Conservation (phyloP, 2,797 vertebrate species). For the Echiichthys vipera region DNA sequence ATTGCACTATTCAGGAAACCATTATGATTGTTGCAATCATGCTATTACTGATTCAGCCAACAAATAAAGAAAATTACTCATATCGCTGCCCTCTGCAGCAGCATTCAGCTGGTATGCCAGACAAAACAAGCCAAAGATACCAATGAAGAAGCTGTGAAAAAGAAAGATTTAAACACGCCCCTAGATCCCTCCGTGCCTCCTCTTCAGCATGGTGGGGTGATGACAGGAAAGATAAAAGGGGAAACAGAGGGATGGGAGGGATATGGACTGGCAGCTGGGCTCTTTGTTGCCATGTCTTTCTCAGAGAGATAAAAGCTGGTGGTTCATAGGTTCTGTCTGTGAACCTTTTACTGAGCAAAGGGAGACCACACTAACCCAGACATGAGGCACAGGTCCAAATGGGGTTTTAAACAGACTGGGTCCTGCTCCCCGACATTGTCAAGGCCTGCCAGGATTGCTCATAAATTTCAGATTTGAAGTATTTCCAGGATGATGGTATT, state of each 20-base stretch:
- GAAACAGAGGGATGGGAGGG: constrained; percentile 63
- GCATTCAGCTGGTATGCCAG: constrained; percentile 15
- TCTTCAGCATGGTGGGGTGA: constrained; percentile 58
- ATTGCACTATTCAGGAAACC: constrained; percentile 3
- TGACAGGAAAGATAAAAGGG: constrained; percentile 81
- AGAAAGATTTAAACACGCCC: constrained; percentile 58
- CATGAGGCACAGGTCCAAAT: constrained; percentile 69
- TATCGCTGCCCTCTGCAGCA: constrained; percentile 19
- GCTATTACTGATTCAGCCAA: constrained; percentile 21
- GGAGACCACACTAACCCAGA: constrained; percentile 51
- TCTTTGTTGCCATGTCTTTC: constrained; percentile 80
- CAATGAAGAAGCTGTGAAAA: constrained; percentile 38
- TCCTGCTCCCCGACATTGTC: constrained; percentile 16
- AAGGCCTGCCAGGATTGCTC: neutral
- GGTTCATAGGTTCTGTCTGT: constrained; percentile 80
- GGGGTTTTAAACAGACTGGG: constrained; percentile 64
- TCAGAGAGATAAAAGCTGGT: constrained; percentile 81
- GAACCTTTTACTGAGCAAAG: constrained; percentile 67
- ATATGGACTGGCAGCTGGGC: constrained; percentile 73
- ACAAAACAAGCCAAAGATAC: constrained; percentile 37
- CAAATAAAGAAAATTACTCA: constrained; percentile 30
- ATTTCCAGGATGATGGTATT: constrained; percentile 30
- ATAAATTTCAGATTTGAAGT: constrained; percentile 48
- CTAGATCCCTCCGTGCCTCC: constrained; percentile 34
- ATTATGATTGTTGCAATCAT: constrained; percentile 30